Base-by-base conservation (phyloP, 53 echinoderm and acorn worm species). In the Astropecten irregularis region DNA sequence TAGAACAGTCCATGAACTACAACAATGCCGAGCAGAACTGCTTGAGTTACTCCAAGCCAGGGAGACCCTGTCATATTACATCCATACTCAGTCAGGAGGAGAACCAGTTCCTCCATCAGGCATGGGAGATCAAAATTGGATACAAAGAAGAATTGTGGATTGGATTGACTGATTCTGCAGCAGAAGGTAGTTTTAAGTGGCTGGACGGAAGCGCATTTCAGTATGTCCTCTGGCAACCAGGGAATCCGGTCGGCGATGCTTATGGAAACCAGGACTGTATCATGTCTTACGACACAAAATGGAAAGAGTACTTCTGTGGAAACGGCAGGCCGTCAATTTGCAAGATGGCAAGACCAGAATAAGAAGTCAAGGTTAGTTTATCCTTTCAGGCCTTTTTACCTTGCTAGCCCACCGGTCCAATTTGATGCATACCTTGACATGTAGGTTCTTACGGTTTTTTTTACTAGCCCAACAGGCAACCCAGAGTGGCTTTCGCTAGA, bases 191-290 rank as follows among this genome's bases (percentile, higher is more conserved):
- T 26, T 74, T 51, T 36, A 74, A 56, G 7, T 57, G 40, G 58
- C 5, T 74, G 15, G 76, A 57, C 39, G 76, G 76, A 74, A 74
- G 76, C 57, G 56, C 40, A 40, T 25, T 10, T 40, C 38, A 25
- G 8, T 57, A 56, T 57, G 76, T 56, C 1, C 19, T 33, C 20
- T 71, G 53, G 53, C 16, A 0, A 6, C 22, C 72, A 35, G 53
- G 72, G 2, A 52, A 52, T 51, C 53, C 53, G 4, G 72, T 36
- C 18, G 71, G 71, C 19, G 33, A 31, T 33, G 50, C 0, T 35
- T 34, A 4, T 51, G 72, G 72, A 30, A 14, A 71, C 26, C 67
- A 70, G 18, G 50, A 49, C 31, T 49, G 70, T 21, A 49, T 2
- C 16, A 27, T 23, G 25, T 28, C 62, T 29, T 31, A 28, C 25